A percentile compares a stretch with the other conserved stretches of the same genome.
Conservation (phyloP, 2,797 vertebrate genomes). For the Momotus momota region DNA sequence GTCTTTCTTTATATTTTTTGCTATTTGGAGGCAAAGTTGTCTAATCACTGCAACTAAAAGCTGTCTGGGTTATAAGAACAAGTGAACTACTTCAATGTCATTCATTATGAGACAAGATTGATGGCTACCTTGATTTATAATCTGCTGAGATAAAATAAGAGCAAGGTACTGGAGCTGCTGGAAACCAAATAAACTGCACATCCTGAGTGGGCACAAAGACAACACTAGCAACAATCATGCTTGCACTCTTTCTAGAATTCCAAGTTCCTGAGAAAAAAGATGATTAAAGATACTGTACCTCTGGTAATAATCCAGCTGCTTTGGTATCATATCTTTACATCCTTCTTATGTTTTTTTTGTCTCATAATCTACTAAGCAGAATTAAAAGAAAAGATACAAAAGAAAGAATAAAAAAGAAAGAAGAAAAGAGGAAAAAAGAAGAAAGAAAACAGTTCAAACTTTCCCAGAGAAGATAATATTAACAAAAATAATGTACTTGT, state of each 20-base stretch:
- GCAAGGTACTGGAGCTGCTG: neutral
- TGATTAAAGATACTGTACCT: neutral
- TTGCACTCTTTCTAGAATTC: neutral
- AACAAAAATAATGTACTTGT: neutral
- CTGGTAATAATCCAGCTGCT: neutral
- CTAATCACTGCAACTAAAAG: neutral
- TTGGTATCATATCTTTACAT: neutral
- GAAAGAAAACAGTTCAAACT: neutral
- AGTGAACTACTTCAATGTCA: neutral
- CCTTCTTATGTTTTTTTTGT: neutral
- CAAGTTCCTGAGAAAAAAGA: neutral
- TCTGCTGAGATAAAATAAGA: neutral
- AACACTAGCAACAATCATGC: neutral
- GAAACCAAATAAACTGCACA: neutral
- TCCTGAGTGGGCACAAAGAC: neutral
- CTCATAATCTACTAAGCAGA: neutral
- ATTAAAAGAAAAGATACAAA: neutral
- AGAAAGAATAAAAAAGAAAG: neutral
- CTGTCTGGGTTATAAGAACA: neutral
- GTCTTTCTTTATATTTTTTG: conserved; percentile 22
- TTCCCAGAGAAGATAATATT: neutral
- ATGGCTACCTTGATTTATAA: neutral
- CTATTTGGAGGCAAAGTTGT: neutral
- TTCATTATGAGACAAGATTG: neutral
- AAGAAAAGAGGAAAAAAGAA: neutral